These are phyloP conservation scores for Sarcophaga carnaria DNA, from an alignment of 2,888 invertebrate species.

Conservation along the genomic window DNA sequence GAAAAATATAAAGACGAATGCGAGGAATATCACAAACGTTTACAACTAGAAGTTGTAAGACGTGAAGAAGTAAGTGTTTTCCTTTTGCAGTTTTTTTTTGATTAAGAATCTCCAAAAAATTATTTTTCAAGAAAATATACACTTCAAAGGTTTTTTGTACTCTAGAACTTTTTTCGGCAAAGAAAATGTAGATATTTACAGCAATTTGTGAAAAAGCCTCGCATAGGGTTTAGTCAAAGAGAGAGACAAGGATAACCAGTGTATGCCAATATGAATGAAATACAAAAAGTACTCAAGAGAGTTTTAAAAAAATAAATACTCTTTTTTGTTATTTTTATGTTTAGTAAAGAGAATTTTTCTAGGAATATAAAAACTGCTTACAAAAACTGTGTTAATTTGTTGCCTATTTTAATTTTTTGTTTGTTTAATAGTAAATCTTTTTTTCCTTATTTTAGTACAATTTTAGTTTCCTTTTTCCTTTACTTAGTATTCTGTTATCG, in stretches of 20 bases:
- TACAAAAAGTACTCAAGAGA: slow-evolving; percentile 43
- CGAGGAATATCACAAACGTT: slow-evolving; percentile 96
- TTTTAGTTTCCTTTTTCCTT: neutral
- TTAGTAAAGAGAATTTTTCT: neutral
- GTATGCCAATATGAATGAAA: slow-evolving; percentile 7
- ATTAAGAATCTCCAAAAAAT: slow-evolving; percentile 58
- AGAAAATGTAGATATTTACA: slow-evolving; percentile 19
- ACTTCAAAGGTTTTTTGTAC: neutral
- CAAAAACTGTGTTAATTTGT: no score
- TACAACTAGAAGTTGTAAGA: slow-evolving; percentile 97
- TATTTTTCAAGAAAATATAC: slow-evolving; percentile 32
- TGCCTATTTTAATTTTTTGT: no score
- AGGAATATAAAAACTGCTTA: neutral
- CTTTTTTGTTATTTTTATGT: neutral
- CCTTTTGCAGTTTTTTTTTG: neutral
- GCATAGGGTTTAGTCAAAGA: slow-evolving; percentile 1
- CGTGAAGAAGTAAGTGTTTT: slow-evolving; percentile 96
- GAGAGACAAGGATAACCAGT: slow-evolving; percentile 57
- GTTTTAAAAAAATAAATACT: neutral
- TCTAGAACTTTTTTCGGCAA: slow-evolving; percentile 3
- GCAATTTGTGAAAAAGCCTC: neutral
- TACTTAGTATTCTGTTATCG: neutral
- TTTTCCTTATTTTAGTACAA: no score
- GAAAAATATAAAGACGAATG: slow-evolving; percentile 99
- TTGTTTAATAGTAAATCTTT: no score